A percentile compares a stretch with the other conserved stretches of the same genome.
phyloP scores from a whole-genome alignment of 2,797 vertebrate species.

The Allobates femoralis region DNA sequence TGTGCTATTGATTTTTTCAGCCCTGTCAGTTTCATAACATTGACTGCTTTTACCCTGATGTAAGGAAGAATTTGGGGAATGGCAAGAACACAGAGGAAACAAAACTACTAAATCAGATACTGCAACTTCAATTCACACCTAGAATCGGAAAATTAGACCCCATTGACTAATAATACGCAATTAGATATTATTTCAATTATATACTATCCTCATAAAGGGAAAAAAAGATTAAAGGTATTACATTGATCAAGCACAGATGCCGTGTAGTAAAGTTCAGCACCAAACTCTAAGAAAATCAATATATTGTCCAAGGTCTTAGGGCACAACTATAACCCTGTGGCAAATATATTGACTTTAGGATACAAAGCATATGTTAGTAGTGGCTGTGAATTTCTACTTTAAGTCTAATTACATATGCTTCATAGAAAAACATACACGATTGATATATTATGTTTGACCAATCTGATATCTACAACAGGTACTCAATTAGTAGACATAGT shows the following conservation, averaged over 20 bases:
- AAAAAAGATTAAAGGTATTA: background rate
- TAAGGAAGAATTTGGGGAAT: constrained; percentile 16
- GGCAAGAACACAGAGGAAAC: constrained; percentile 1
- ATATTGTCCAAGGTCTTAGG: background rate
- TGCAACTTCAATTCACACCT: background rate
- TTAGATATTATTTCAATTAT: background rate
- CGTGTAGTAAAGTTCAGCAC: background rate
- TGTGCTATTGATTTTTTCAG: constrained; percentile 43
- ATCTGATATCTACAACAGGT: background rate
- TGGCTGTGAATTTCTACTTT: background rate
- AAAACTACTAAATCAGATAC: constrained; percentile 16
- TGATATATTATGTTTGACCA: background rate
- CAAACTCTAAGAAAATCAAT: background rate
- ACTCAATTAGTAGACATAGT: background rate
- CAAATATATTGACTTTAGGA: background rate
- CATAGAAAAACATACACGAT: background rate
- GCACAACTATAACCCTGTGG: background rate
- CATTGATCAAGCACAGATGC: background rate
- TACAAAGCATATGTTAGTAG: background rate
- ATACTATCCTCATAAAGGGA: background rate
- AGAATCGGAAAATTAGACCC: background rate
- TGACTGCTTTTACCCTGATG: constrained; percentile 56
- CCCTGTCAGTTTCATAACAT: constrained; percentile 48
- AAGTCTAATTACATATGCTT: background rate
- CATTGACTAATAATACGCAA: background rate